Percentiles rank a stretch among this genome's conserved stretches.
phyloP scores from a whole-genome alignment of 2,113 vertebrate genomes.

The Cyanoliseus patagonus region DNA sequence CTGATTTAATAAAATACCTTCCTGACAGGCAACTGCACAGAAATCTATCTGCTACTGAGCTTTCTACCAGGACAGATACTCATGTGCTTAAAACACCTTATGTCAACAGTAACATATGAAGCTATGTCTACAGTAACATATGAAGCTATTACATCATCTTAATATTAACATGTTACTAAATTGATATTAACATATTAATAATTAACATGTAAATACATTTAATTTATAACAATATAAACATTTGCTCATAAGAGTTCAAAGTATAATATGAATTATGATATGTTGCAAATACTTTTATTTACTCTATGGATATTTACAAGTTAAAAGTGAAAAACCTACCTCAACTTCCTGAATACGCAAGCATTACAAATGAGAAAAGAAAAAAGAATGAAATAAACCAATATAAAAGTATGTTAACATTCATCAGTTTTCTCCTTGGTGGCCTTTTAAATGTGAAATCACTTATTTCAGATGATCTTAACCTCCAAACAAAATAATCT shows the following conservation, averaged over 20 bases:
- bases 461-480: constrained; percentile 29
- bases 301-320: constrained; percentile 45
- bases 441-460: constrained; percentile 41
- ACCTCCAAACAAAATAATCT: background rate
- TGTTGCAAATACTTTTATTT: constrained; percentile 26
- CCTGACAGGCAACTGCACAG: background rate
- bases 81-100: background rate
- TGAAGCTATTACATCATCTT: background rate
- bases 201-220: background rate
- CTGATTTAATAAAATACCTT: background rate
- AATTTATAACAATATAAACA: background rate
- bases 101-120: background rate
- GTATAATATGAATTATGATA: background rate
- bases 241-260: background rate
- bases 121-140: background rate
- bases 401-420: constrained; percentile 60
- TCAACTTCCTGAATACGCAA: constrained; percentile 81
- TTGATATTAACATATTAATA: background rate
- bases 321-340: constrained; percentile 78
- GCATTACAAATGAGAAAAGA: constrained; percentile 77
- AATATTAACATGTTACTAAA: background rate
- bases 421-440: constrained; percentile 32
- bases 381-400: constrained; percentile 74
- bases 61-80: background rate
- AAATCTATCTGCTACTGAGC: background rate